Percentiles rank a stretch among this genome's conserved stretches.
Evolutionary conservation across 2,113 vertebrate genomes (phyloP).

Genomic region (Chlamydotis undulata): DNA sequence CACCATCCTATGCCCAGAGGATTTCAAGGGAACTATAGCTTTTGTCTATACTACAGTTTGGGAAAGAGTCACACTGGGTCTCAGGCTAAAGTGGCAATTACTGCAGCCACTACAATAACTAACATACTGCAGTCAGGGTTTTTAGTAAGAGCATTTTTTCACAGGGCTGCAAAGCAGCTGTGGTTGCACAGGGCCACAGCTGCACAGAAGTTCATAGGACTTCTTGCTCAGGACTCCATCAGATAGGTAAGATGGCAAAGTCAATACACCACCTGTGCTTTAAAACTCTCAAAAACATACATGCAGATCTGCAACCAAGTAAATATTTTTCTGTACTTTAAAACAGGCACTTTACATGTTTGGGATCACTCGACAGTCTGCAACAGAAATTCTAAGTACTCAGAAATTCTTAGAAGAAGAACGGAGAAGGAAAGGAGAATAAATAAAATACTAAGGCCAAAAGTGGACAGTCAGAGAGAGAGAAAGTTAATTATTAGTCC

Average conservation of each 20-base stretch:
- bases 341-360: rapidly evolving
- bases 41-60: background rate
- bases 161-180: background rate
- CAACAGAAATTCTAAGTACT: background rate
- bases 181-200: background rate
- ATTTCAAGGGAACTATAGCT: background rate
- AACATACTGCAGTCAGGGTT: background rate
- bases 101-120: background rate
- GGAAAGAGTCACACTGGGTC: background rate
- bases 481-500: background rate
- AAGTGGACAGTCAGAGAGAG: background rate
- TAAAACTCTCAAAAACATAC: background rate
- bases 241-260: background rate
- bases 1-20: background rate
- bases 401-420: background rate
- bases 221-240: background rate
- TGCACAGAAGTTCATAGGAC: background rate
- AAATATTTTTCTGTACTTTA: background rate
- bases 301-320: background rate
- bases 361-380: background rate
- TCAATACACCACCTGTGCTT: background rate
- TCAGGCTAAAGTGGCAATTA: background rate
- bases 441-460: background rate
- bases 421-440: background rate
- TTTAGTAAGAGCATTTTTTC: background rate